Conservation (phyloP, 2,888 invertebrate genomes). For the Callyntrura guangdongensis region DNA sequence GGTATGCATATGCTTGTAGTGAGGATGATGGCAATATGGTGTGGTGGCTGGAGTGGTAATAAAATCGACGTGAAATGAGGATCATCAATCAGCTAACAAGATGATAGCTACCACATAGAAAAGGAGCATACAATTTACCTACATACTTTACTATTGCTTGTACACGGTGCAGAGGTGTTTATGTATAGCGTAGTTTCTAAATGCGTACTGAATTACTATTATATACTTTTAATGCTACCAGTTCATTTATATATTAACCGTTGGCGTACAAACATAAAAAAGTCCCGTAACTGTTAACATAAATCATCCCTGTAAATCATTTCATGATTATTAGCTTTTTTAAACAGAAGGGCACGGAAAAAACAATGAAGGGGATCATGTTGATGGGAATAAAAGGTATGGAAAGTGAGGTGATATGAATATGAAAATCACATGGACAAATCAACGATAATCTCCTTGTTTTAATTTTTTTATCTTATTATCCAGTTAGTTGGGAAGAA, state of each 20-base stretch:
- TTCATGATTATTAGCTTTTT: conserved; percentile 81
- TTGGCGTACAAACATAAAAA: conserved; percentile 14
- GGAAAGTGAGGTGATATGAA: not conserved
- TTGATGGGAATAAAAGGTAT: not conserved
- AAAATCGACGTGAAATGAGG: conserved; percentile 62
- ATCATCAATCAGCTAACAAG: conserved; percentile 75
- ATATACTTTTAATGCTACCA: not conserved
- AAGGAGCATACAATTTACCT: not conserved
- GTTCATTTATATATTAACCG: not conserved
- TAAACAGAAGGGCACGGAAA: conserved; percentile 43
- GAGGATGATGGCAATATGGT: conserved; percentile 5
- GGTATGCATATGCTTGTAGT: not conserved
- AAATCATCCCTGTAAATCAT: conserved; percentile 85
- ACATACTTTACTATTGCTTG: not conserved
- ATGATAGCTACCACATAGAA: conserved; percentile 38
- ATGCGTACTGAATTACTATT: too few species aligned
- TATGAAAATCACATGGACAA: conserved; percentile 19
- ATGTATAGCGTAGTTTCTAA: not conserved
- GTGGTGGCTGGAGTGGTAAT: conserved; percentile 43
- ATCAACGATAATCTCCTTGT: conserved; percentile 33
- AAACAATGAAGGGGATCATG: not conserved
- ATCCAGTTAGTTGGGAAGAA: conserved; percentile 35
- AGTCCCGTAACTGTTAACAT: conserved; percentile 46
- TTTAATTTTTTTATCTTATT: conserved; percentile 43
- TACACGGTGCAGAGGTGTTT: not conserved